Base-by-base conservation (phyloP, 2,113 vertebrate species). In the Solea senegalensis region DNA sequence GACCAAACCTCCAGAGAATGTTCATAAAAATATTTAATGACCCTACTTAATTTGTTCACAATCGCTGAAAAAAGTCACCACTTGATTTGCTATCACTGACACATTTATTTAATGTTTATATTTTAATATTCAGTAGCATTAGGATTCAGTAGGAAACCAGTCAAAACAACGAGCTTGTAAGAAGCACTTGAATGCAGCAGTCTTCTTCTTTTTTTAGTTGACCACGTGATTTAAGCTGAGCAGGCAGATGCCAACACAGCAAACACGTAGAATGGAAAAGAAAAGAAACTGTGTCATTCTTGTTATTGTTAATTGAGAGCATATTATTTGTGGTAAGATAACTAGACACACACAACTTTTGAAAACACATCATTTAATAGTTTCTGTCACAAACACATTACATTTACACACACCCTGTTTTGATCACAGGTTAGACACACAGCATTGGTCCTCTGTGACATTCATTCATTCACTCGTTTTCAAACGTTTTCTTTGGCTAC, bases 221-320 rank as follows among this genome's bases (percentile, higher is more conserved):
- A 55, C 10, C 79, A 85, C 65, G 77, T 89, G 81, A 81, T 52
- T 56, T 2, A 51, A 72, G 54, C 51, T 4, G 52, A 73, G 46
- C 44, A 63, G 65, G 86, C 93, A 92, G 87, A 92, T 88, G 91
- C 90, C 92, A 94, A 80, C 91, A 66, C 83, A 89, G 89, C 91
- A 92, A 62, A 66, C 44, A 27, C 34, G 53, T 63, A 51, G 40
- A 59, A 51, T 7, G 12, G 14, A 16, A 26, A 15, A 41, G 34
- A 48, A 12, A 16, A 12, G 43, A 55, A 28, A 41, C 26, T 8
- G 3, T 34, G 34, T 34, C 34, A 4, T 34, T 6, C 3, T 34
- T 34, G 5, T 34, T 34, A 34, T 34, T 34, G 34, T 6, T 34
- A 4, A 34, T 34, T 34, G 34, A 34, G 34, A 34, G 15, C 14